Evolutionary conservation across 1,140 invertebrate genomes (phyloP).

Genomic region (Anadara kagoshimensis): DNA sequence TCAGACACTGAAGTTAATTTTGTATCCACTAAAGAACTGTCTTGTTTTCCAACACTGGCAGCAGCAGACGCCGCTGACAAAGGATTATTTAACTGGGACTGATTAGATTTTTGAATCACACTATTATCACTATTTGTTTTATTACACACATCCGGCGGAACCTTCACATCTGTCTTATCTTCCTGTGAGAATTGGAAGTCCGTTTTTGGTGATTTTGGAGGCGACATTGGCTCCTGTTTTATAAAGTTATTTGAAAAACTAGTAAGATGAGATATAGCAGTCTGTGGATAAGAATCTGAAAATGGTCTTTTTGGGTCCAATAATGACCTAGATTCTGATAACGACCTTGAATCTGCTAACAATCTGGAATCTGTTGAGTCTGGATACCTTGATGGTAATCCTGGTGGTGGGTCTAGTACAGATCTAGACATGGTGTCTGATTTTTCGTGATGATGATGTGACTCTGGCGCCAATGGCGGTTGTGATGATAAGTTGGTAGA

Average conservation of each 20-base stretch:
- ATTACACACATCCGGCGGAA: no score
- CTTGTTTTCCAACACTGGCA: no score
- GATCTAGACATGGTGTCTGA: neutral
- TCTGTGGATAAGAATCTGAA: neutral
- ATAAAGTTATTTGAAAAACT: neutral
- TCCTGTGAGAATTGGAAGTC: conserved; percentile 39
- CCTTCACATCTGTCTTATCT: no score
- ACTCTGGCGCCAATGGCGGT: conserved; percentile 8
- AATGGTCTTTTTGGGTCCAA: neutral
- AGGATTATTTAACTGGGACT: no score
- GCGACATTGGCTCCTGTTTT: conserved; percentile 56
- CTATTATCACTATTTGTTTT: no score
- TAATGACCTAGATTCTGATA: neutral
- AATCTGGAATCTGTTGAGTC: neutral
- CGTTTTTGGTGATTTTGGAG: conserved; percentile 68
- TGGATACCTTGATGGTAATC: no score
- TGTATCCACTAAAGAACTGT: no score
- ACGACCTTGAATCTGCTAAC: neutral
- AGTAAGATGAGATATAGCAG: neutral
- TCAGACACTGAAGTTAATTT: no score
- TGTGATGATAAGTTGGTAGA: neutral
- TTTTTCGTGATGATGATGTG: neutral
- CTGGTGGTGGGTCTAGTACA: neutral
- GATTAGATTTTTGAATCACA: no score
- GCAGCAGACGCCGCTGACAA: no score